Evolutionary conservation across 92 coral and sea anemone genomes (phyloP).

Genomic region (Phenganax stokvisi): DNA sequence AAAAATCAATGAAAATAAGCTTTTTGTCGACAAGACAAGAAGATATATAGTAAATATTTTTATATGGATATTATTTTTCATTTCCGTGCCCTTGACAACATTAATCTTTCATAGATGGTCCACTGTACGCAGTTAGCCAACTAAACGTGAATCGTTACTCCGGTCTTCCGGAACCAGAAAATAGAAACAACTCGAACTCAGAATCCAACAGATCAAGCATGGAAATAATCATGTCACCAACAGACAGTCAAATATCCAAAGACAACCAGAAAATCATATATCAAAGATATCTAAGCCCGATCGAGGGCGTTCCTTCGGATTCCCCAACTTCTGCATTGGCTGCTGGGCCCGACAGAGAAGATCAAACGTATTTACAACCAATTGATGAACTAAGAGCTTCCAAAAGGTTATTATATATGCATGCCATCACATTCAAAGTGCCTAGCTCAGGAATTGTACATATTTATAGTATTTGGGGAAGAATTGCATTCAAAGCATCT

Average conservation of each 20-base stretch:
- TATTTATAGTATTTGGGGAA: no score
- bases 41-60: no score
- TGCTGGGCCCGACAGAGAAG: background rate
- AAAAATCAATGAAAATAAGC: no score
- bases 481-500: no score
- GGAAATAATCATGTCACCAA: background rate
- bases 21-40: no score
- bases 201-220: constrained; percentile 7
- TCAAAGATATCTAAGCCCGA: constrained; percentile 10
- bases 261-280: constrained; percentile 3
- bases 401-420: background rate
- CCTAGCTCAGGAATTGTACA: no score
- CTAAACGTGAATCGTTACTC: background rate
- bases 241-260: background rate
- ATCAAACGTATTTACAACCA: constrained; percentile 1
- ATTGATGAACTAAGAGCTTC: constrained; percentile 10
- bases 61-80: background rate
- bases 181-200: background rate
- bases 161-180: background rate
- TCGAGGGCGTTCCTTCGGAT: background rate
- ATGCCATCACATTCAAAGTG: no score
- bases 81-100: background rate
- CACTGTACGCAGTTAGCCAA: constrained; percentile 9
- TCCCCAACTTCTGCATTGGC: background rate
- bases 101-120: background rate